Evolutionary conservation across 37 sponge, comb jelly and placozoan species (phyloP).

Genomic region (Petrosia ficiformis): DNA sequence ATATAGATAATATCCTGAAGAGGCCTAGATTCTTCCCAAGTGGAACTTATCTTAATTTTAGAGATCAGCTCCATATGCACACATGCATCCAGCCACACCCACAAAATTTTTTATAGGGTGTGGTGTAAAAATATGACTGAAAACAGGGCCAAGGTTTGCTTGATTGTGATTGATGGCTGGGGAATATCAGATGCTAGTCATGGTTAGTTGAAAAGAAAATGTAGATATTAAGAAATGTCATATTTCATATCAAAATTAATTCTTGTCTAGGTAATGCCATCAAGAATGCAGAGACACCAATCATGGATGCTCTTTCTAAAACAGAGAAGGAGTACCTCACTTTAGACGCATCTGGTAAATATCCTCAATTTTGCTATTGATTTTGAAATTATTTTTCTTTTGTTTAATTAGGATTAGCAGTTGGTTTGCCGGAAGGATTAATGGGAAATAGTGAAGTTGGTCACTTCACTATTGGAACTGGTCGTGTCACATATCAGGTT

Average conservation of each 20-base stretch:
- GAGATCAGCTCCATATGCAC: too few species aligned
- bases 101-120: too few species aligned
- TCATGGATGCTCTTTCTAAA: constrained; percentile 84
- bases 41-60: too few species aligned
- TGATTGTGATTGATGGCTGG: constrained; percentile 97
- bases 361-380: too few species aligned
- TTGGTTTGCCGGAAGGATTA: constrained; percentile 90
- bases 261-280: constrained; percentile 88
- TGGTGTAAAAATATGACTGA: too few species aligned
- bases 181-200: constrained; percentile 75
- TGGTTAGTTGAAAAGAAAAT: constrained; percentile 47
- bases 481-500: constrained; percentile 86
- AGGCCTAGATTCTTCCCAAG: too few species aligned
- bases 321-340: constrained; percentile 57
- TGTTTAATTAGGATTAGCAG: constrained; percentile 54
- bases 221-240: neutral
- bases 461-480: constrained; percentile 93
- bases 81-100: neutral
- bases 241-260: neutral
- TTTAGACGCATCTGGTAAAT: constrained; percentile 74
- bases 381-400: too few species aligned
- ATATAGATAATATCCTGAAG: too few species aligned
- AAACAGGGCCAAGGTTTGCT: constrained; percentile 67
- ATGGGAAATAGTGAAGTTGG: constrained; percentile 99
- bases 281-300: constrained; percentile 87